Percentiles rank a stretch among this genome's conserved stretches.
These are phyloP conservation scores for Andrena bicolor DNA, from an alignment of 2,888 invertebrate species.

Conservation along the genomic window DNA sequence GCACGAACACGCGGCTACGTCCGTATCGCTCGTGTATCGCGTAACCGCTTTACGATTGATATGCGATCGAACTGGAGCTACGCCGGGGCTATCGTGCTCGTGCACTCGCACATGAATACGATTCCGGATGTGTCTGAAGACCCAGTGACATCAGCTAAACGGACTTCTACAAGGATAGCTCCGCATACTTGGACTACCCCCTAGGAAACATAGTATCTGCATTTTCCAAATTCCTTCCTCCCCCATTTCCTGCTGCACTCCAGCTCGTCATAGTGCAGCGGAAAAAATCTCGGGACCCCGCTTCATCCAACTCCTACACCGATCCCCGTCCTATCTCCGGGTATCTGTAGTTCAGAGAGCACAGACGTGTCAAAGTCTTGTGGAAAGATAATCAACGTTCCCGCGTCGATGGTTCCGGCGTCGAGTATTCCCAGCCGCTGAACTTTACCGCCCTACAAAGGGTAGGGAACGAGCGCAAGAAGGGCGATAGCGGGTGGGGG, in stretches of 20 bases:
- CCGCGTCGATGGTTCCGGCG: conserved; percentile 52
- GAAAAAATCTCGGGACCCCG: neutral
- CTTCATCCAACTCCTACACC: neutral
- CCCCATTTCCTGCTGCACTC: conserved; percentile 15
- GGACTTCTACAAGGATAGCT: too few species aligned
- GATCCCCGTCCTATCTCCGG: conserved; percentile 31
- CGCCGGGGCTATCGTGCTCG: conserved; percentile 17
- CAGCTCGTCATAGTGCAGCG: neutral
- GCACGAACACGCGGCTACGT: conserved; percentile 50
- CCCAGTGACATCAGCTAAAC: too few species aligned
- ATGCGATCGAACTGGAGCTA: conserved; percentile 23
- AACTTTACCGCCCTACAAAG: conserved; percentile 44
- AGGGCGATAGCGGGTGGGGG: conserved; percentile 13
- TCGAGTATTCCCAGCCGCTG: conserved; percentile 46
- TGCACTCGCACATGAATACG: too few species aligned
- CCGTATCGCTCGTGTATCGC: conserved; percentile 48
- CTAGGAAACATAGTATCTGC: neutral
- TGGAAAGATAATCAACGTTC: conserved; percentile 58
- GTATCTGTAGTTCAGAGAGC: conserved; percentile 54
- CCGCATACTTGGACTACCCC: neutral
- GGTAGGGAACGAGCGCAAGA: conserved; percentile 33
- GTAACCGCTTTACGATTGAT: conserved; percentile 39
- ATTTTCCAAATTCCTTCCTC: neutral
- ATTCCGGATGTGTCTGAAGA: too few species aligned
- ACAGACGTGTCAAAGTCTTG: conserved; percentile 58